Conservation (phyloP, 2,888 invertebrate species). For the Harpagoxenus sublaevis region DNA sequence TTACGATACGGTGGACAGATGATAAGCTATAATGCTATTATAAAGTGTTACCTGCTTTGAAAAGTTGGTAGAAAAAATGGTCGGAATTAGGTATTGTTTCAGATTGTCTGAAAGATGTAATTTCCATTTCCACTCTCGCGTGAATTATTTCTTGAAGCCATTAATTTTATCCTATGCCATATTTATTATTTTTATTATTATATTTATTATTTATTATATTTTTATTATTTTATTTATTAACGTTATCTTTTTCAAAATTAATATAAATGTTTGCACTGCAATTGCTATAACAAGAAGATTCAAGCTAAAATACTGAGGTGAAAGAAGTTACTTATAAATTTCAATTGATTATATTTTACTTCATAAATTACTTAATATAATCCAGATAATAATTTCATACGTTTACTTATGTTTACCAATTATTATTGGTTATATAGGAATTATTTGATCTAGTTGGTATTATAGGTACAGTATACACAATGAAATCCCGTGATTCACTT, state of each 20-base stretch:
- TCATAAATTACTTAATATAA: not conserved
- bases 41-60: not conserved
- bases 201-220: no score
- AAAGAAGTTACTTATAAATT: not conserved
- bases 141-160: not conserved
- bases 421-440: conserved; percentile 9
- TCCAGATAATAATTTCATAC: not conserved
- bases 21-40: not conserved
- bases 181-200: not conserved
- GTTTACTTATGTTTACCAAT: conserved; percentile 11
- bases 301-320: not conserved
- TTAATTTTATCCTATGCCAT: not conserved
- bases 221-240: not conserved
- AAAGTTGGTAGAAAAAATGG: not conserved
- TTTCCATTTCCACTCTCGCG: not conserved
- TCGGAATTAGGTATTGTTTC: not conserved
- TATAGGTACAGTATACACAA: conserved; percentile 49
- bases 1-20: conserved; percentile 9
- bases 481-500: conserved; percentile 66
- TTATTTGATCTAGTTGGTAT: conserved; percentile 46
- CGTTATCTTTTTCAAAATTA: not conserved
- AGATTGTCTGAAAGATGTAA: not conserved
- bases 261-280: not conserved
- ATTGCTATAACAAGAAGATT: not conserved
- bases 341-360: not conserved